Evolutionary conservation across 1,140 invertebrate species (phyloP), one percentile per base, ranked within the genome.

Genomic region (Sminthurides bifidus): DNA sequence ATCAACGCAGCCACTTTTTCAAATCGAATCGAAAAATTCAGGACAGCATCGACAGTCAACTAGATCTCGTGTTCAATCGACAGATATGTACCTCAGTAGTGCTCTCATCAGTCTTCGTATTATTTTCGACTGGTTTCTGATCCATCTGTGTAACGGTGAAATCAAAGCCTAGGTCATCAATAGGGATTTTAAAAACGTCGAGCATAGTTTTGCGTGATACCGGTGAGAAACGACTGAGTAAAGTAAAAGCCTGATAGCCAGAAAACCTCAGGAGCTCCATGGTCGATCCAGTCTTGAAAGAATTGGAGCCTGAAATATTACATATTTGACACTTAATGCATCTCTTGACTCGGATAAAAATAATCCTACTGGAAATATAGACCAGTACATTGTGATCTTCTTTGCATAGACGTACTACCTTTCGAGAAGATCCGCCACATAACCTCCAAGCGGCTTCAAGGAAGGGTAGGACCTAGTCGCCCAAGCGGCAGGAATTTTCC

Each of bases 161-260:
- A 65, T 87, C 77, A 66, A 92, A 90, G 54, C 80, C 79, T 19
- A 93, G 75, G 65, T 82, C 80, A 73, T 94, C 89, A 40, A 93
- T 92, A 12, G 89, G 84, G 59, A 89, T 81, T 56, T 80, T 77
- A 65, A 83, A 78, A 78, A 66, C 80, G 83, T 10, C 89, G 75
- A 0, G 91, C 87, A 73, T 80, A 89, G 73, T 94, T 94, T 72
- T 95, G 91, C 38, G 92, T 72, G 1, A 90, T 85, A 17, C 89
- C 91, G 6, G 90, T 92, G 1, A 96, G 75, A 71, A 95, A 95
- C 0, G 91, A 93, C 71, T 95, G 89, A 0, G 90, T 91, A 68
- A 95, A 95, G 71, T 86, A 96, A 72, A 97, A 93, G 12, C 89
- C 91, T 0, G 89, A 92, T 52, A 96, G 77, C 92, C 92, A 95